Conservation (phyloP, 1,140 invertebrate genomes). For the Formica exsecta region DNA sequence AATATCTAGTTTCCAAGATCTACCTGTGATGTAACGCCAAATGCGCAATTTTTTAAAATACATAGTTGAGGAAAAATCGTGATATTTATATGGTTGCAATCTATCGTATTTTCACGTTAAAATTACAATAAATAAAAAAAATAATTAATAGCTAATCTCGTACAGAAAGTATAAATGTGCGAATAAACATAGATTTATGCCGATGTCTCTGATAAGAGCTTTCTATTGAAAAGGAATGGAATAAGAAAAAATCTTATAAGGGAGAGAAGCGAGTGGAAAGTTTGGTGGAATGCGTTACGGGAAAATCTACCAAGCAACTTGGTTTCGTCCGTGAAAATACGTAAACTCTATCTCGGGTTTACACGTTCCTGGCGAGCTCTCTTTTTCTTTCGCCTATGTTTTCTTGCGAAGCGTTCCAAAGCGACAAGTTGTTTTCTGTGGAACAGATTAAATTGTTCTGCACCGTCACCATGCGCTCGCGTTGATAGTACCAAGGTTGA, state of each 20-base stretch:
- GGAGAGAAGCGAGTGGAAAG: slow-evolving; percentile 13
- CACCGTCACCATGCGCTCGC: not conserved
- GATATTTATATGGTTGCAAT: not conserved
- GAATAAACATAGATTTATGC: not conserved
- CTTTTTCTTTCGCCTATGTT: slow-evolving; percentile 38
- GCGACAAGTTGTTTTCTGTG: slow-evolving; percentile 25
- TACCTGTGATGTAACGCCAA: not conserved
- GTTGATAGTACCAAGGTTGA: slow-evolving; percentile 8
- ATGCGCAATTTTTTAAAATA: not conserved
- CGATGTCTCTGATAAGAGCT: not conserved
- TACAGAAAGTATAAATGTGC: not conserved
- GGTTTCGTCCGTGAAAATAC: slow-evolving; percentile 40
- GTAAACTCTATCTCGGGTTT: slow-evolving; percentile 31
- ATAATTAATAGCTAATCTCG: not conserved
- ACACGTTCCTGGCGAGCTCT: slow-evolving; percentile 19
- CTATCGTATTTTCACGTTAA: not conserved
- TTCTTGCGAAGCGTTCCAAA: slow-evolving; percentile 32
- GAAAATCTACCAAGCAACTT: slow-evolving; percentile 51
- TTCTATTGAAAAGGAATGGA: not conserved
- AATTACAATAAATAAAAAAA: not conserved
- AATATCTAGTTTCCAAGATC: slow-evolving; percentile 14
- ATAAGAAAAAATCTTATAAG: not conserved
- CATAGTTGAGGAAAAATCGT: not conserved
- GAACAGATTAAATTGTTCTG: slow-evolving; percentile 49
- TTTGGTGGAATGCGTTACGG: slow-evolving; percentile 43